These are phyloP conservation scores for Odocoileus hemionus DNA, from an alignment of 2,113 vertebrate species.

Conservation along the genomic window DNA sequence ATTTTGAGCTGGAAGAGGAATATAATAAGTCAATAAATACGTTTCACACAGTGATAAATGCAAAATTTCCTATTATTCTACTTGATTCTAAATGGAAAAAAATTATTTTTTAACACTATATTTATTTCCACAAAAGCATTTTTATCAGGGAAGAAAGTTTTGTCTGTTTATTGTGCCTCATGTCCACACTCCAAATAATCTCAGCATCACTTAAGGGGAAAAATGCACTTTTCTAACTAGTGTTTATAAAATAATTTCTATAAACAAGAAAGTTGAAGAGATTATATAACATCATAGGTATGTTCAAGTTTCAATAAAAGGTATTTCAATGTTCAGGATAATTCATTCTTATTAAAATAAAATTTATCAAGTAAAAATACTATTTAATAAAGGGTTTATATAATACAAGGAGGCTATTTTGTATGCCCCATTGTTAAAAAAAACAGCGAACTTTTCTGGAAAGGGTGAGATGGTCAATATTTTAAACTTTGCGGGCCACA, in stretches of 20 bases:
- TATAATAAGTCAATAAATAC: not conserved
- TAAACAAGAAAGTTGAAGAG: not conserved
- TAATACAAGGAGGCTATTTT: not conserved
- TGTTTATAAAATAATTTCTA: slow-evolving; percentile 28
- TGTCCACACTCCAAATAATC: not conserved
- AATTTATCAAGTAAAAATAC: not conserved
- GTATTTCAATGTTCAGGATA: not conserved
- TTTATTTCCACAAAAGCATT: slow-evolving; percentile 12
- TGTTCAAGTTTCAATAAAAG: not conserved
- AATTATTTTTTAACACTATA: not conserved
- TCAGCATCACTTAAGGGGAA: not conserved
- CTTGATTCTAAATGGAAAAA: not conserved
- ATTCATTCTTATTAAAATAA: not conserved
- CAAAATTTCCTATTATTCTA: not conserved
- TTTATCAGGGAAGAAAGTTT: not conserved
- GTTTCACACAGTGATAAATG: not conserved
- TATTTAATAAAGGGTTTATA: not conserved
- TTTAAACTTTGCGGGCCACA: not conserved
- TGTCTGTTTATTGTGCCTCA: not conserved
- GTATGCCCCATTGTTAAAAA: not conserved
- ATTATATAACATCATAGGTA: not conserved
- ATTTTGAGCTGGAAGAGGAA: not conserved
- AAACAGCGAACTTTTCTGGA: not conserved
- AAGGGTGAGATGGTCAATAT: not conserved
- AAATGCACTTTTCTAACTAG: slow-evolving; percentile 6